Evolutionary conservation across 23 tunicate species (phyloP).

Genomic region (Ciona savignyi): DNA sequence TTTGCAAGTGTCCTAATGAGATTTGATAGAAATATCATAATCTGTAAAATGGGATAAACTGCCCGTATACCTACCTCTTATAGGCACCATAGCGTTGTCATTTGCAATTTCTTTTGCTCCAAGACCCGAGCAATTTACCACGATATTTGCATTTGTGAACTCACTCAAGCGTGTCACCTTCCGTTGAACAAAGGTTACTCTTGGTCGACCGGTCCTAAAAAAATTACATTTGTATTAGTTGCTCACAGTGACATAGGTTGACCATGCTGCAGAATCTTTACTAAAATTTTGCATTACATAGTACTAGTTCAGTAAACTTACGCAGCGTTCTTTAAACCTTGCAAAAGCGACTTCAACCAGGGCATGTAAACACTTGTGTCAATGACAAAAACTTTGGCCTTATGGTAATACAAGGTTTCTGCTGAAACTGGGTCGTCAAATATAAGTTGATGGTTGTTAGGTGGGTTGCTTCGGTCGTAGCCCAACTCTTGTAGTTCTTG

Average conservation of each 20-base stretch:
- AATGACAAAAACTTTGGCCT: neutral
- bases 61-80: conserved; percentile 24
- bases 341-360: neutral
- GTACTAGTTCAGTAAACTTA: neutral
- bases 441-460: neutral
- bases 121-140: conserved; percentile 64
- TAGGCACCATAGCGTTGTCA: conserved; percentile 33
- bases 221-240: too few species aligned
- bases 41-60: too few species aligned
- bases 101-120: conserved; percentile 33
- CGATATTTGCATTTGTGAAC: conserved; percentile 13
- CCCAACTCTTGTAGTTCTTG: neutral
- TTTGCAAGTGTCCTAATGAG: too few species aligned
- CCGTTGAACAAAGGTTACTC: neutral
- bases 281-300: neutral
- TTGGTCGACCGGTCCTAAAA: neutral
- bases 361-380: neutral
- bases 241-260: too few species aligned
- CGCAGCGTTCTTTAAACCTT: neutral
- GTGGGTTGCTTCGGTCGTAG: neutral
- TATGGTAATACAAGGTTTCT: neutral
- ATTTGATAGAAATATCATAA: too few species aligned
- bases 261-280: too few species aligned
- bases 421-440: neutral
- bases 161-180: conserved; percentile 1